Base-by-base conservation (phyloP, 2,113 vertebrate genomes). In the Holacanthus passer region DNA sequence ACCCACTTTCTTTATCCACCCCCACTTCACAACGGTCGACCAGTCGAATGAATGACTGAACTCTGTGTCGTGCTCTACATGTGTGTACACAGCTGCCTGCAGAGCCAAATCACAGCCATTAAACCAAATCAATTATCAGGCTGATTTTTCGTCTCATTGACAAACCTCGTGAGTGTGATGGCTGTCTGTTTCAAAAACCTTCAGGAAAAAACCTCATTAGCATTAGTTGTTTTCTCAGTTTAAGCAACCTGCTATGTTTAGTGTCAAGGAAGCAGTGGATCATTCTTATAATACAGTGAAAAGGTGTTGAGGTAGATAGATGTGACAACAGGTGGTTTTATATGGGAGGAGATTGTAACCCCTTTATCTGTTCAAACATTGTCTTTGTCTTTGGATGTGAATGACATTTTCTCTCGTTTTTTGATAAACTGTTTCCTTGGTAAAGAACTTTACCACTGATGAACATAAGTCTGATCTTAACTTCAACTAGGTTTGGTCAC, bases 71-170 rank as follows among this genome's bases (percentile, higher is more conserved):
- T 27, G 58, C 55, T 65, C 59, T 50, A 0, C 60, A 53, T 77
- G 27, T 87, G 84, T 86, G 79, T 81, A 68, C 83, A 84, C 91
- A 91, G 90, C 87, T 92, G 88, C 73, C 52, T 77, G 60, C 69
- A 67, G 64, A 14, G 65, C 59, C 43, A 82, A 91, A 86, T 89
- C 79, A 81, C 84, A 43, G 66, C 77, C 73, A 92, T 89, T 85
- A 87, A 59, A 73, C 50, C 39, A 73, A 91, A 78, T 77, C 82
- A 81, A 73, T 89, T 81, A 79, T 72, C 50, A 66, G 37, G 70
- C 27, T 52, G 53, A 79, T 81, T 90, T 86, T 77, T 78, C 65
- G 71, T 37, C 55, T 65, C 65, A 48, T 31, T 60, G 71, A 79
- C 74, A 65, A 58, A 73, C 17, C 22, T 39, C 45, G n/a, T n/a